Conservation (phyloP, 2,888 invertebrate genomes). For the Torymus aiolomorphi region DNA sequence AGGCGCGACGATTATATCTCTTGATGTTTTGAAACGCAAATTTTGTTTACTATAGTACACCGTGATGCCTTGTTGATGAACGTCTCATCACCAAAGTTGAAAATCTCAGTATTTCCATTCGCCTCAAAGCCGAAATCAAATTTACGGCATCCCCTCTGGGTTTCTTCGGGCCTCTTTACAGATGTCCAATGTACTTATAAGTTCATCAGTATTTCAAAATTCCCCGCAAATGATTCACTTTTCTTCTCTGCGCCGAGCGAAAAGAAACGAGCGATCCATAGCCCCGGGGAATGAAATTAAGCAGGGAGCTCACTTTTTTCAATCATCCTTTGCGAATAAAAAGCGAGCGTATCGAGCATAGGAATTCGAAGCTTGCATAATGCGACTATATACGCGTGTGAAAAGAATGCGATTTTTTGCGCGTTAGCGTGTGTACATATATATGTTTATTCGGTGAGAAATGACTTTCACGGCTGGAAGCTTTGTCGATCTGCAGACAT, state of each 20-base stretch:
- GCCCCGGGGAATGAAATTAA: constrained; percentile 42
- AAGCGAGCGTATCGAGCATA: not conserved
- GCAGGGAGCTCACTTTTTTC: constrained; percentile 10
- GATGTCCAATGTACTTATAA: not conserved
- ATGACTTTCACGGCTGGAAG: constrained; percentile 10
- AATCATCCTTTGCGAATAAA: constrained; percentile 22
- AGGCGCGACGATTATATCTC: too few species aligned
- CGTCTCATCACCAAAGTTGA: too few species aligned
- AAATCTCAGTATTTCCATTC: too few species aligned
- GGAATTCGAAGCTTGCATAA: constrained; percentile 30
- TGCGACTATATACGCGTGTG: constrained; percentile 14
- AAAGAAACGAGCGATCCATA: constrained; percentile 33
- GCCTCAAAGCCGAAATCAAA: too few species aligned
- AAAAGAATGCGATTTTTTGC: constrained; percentile 15
- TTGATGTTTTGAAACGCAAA: too few species aligned
- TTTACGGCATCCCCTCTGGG: too few species aligned
- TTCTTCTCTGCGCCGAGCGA: not conserved
- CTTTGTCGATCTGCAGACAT: not conserved
- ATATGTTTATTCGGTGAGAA: not conserved
- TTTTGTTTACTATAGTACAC: too few species aligned
- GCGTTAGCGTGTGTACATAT: not conserved
- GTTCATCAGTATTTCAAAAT: constrained; percentile 36
- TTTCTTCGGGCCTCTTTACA: too few species aligned
- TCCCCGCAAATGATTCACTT: constrained; percentile 30
- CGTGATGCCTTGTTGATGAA: too few species aligned